These are phyloP conservation scores for Poeciliopsis turrubarensis DNA, from an alignment of 2,113 vertebrate genomes.

Conservation along the genomic window DNA sequence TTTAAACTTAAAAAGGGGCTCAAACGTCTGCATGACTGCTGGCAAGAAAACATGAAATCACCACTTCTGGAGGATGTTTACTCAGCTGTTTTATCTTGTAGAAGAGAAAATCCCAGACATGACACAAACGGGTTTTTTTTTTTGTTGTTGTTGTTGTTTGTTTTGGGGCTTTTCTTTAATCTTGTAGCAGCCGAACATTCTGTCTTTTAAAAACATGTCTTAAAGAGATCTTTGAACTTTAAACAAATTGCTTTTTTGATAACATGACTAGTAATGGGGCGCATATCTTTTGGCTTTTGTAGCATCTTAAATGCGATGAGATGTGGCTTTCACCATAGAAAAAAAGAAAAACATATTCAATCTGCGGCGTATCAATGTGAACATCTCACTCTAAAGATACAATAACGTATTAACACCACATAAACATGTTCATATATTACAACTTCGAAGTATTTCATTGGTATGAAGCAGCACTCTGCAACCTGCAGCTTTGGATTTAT, in stretches of 20 bases:
- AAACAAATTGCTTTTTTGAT: neutral
- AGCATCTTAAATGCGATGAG: neutral
- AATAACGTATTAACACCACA: neutral
- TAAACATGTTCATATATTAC: neutral
- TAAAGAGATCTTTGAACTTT: neutral
- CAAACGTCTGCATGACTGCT: neutral
- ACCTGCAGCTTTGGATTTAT: neutral
- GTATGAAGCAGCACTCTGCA: neutral
- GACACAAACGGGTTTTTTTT: neutral
- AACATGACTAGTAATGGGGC: neutral
- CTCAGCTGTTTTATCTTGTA: neutral
- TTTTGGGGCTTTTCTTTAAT: neutral
- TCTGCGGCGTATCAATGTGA: neutral
- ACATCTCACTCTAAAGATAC: neutral
- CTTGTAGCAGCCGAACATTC: neutral
- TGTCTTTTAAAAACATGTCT: neutral
- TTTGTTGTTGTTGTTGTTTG: too few species aligned
- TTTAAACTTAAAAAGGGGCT: neutral
- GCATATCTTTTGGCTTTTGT: neutral
- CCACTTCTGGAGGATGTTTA: neutral
- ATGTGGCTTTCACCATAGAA: neutral
- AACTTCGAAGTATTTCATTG: neutral
- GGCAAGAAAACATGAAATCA: neutral
- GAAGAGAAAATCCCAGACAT: neutral
- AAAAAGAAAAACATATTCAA: neutral